phyloP scores from a whole-genome alignment of 1,140 invertebrate genomes.

The Drosophila kanapiae region DNA sequence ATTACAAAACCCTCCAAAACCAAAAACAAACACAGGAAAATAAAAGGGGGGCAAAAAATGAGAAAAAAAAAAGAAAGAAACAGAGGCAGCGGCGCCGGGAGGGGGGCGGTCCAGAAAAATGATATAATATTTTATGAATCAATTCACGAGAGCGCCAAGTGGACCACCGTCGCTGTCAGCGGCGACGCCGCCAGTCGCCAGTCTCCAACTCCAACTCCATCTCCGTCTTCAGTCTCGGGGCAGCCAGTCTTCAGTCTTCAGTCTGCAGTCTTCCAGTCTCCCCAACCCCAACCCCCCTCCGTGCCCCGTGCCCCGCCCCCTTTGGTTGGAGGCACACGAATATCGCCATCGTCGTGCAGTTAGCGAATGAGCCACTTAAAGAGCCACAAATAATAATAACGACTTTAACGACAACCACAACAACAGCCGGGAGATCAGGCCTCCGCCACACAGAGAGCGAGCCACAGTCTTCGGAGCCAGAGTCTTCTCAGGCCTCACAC shows the following conservation, averaged over 20 bases:
- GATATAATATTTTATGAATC: conserved; percentile 84
- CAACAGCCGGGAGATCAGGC: conserved; percentile 68
- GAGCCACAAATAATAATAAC: conserved; percentile 84
- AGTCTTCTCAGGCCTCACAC: conserved; percentile 2
- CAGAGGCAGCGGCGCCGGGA: conserved; percentile 10
- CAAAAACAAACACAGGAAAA: conserved; percentile 22
- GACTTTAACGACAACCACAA: conserved; percentile 81
- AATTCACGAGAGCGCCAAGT: conserved; percentile 83
- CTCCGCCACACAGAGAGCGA: conserved; percentile 44
- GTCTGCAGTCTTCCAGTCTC: conserved; percentile 3
- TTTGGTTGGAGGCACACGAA: conserved; percentile 68
- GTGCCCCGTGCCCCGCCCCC: neutral
- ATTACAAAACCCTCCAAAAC: conserved; percentile 75
- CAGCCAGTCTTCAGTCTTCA: neutral
- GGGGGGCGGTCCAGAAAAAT: conserved; percentile 60
- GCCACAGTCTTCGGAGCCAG: conserved; percentile 4
- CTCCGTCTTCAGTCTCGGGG: no score
- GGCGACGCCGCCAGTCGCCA: conserved; percentile 55
- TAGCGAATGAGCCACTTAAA: conserved; percentile 83
- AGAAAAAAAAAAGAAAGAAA: conserved; percentile 20
- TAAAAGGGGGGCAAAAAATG: conserved; percentile 28
- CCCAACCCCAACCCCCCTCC: neutral
- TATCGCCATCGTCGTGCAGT: conserved; percentile 82
- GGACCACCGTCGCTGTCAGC: conserved; percentile 77
- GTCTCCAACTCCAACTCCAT: neutral